These are phyloP conservation scores for Eurois occulta DNA, from an alignment of 2,888 invertebrate genomes.

Conservation along the genomic window DNA sequence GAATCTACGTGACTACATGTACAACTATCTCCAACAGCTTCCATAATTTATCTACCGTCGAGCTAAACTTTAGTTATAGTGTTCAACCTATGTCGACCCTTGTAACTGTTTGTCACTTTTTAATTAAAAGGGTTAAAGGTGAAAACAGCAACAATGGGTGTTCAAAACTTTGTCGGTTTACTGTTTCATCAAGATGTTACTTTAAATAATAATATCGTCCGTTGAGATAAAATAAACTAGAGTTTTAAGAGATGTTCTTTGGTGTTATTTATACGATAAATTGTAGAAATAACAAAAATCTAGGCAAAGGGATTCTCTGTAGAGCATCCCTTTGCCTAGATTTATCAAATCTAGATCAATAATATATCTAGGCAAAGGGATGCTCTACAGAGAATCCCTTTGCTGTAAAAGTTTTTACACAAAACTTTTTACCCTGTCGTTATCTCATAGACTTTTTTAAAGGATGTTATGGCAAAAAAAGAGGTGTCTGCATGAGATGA, in stretches of 20 bases:
- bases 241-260: background rate
- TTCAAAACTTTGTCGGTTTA: background rate
- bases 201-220: background rate
- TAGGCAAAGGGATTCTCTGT: background rate
- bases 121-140: conserved; percentile 24
- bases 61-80: conserved; percentile 19
- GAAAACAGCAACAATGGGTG: conserved; percentile 11
- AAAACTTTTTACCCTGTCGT: background rate
- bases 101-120: conserved; percentile 44
- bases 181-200: conserved; percentile 17
- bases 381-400: no score
- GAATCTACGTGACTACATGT: no score
- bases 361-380: background rate
- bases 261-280: background rate
- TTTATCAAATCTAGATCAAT: no score
- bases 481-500: no score
- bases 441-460: background rate
- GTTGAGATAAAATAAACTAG: background rate
- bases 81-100: conserved; percentile 35
- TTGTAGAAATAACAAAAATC: background rate
- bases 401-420: no score
- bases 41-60: background rate
- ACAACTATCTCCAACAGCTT: background rate
- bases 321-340: no score
- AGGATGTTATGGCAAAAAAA: no score